Base-by-base conservation (phyloP, 2,113 vertebrate species). In the Excalfactoria chinensis region DNA sequence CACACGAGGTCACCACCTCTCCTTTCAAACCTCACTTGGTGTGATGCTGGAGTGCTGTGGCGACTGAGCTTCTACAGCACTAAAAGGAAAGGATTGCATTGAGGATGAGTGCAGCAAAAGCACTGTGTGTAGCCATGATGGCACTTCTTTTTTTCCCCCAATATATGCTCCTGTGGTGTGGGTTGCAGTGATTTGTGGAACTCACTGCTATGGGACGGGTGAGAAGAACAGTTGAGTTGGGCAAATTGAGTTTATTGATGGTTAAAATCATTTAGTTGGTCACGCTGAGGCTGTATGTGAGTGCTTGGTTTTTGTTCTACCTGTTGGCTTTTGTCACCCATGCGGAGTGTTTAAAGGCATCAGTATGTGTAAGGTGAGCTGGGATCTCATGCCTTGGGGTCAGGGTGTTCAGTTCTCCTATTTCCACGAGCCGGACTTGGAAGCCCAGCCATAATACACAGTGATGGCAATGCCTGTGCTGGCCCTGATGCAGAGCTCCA, bases 51-150 rank as follows among this genome's bases (percentile, higher is more conserved):
- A 53, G 7, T 5, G 2, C 1, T 2, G 56, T 1, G 1, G 60
- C 12, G 25, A 4, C 14, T 18, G 64, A 8, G 3, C 21, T 67
- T 37, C 46, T 8, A 14, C 20, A 6, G 5, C 1, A 0, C 6
- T 28, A 21, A 17, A 32, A 74, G 51, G 13, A 26, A n/a, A 62
- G 58, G 69, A 44, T 44, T 22, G 0, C 51, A 28, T 32, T 32
- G 32, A 46, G 66, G 49, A 37, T 0, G 1, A 53, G 32, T 37
- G 1, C 44, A 22, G 41, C 7, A 46, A 43, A 64, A 3, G 37
- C 80, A 30, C 0, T 6, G 0, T 0, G 6, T 10, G 43, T n/a
- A n/a, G 4, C 2, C 18, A 18, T 6, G 15, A 35, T 12, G 0
- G 6, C 1, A 14, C 7, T 46, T 17, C n/a, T 34, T 26, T 21